Evolutionary conservation across 2,113 vertebrate genomes (phyloP).

Genomic region (Cynoglossus semilaevis): DNA sequence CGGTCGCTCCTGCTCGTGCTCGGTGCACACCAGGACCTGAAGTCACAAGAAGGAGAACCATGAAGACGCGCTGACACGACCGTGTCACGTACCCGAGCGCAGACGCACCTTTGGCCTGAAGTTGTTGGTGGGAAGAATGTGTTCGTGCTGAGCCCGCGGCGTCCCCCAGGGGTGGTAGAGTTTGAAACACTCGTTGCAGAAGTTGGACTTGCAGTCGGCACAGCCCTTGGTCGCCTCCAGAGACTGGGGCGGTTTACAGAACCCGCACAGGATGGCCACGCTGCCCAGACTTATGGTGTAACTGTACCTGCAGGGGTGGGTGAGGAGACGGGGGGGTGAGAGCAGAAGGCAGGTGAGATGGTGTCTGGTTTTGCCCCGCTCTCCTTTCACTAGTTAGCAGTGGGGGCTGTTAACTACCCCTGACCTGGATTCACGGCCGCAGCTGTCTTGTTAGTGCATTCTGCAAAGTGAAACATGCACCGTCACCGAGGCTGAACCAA

Average conservation of each 20-base stretch:
- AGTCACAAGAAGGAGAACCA: neutral
- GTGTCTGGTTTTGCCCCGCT: constrained; percentile 39
- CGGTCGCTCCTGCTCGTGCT: constrained; percentile 91
- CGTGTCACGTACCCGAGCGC: no score
- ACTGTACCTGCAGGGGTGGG: constrained; percentile 68
- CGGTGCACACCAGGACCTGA: constrained; percentile 90
- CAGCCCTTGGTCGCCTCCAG: constrained; percentile 96
- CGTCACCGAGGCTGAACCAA: constrained; percentile 43
- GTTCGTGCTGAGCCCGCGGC: constrained; percentile 92
- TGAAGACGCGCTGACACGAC: neutral
- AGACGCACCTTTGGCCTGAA: constrained; percentile 91
- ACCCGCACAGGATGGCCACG: constrained; percentile 88
- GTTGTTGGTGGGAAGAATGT: constrained; percentile 89
- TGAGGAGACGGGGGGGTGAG: constrained; percentile 11
- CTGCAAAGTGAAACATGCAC: constrained; percentile 51
- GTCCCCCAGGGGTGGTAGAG: constrained; percentile 98
- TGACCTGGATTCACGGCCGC: constrained; percentile 60
- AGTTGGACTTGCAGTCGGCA: constrained; percentile 91
- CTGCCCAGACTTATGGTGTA: constrained; percentile 77
- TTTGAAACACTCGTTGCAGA: constrained; percentile 98
- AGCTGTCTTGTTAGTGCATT: constrained; percentile 41
- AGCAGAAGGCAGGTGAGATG: no score
- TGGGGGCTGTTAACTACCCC: constrained; percentile 22
- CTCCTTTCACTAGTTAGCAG: constrained; percentile 28
- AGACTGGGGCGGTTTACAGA: constrained; percentile 88